Conservation (phyloP, 1,140 invertebrate genomes). For the Saccostrea cuccullata region DNA sequence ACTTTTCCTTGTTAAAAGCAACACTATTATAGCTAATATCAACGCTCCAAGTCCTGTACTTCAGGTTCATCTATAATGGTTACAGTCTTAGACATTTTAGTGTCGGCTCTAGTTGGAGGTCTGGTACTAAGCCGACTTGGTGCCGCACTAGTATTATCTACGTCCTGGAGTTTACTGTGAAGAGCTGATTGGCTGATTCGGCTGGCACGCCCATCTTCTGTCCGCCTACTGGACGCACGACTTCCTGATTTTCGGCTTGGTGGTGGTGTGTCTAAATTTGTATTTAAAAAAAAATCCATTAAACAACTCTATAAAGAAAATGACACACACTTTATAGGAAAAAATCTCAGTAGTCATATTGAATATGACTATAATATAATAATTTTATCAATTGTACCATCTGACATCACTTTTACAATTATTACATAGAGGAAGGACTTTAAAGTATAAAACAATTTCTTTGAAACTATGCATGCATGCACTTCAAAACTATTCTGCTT, state of each 20-base stretch:
- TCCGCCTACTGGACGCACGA: slow-evolving; percentile 27
- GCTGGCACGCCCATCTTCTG: slow-evolving; percentile 4
- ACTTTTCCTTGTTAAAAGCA: background rate
- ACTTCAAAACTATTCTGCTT: slow-evolving; percentile 1
- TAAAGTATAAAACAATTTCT: background rate
- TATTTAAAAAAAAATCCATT: background rate
- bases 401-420: too few species aligned
- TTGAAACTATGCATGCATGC: slow-evolving; percentile 1
- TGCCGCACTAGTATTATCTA: background rate
- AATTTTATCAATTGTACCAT: too few species aligned
- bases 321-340: background rate
- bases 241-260: slow-evolving; percentile 30
- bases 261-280: slow-evolving; percentile 34
- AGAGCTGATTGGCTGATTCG: slow-evolving; percentile 6
- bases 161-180: background rate
- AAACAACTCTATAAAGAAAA: background rate
- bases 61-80: slow-evolving; percentile 6
- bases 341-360: background rate
- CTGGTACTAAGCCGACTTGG: background rate
- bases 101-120: background rate
- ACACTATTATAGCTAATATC: background rate
- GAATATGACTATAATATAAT: background rate
- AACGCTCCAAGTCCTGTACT: background rate
- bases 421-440: too few species aligned
- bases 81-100: slow-evolving; percentile 21